These are phyloP conservation scores for Trichechus manatus DNA, from an alignment of 2,113 vertebrate genomes.

Conservation along the genomic window DNA sequence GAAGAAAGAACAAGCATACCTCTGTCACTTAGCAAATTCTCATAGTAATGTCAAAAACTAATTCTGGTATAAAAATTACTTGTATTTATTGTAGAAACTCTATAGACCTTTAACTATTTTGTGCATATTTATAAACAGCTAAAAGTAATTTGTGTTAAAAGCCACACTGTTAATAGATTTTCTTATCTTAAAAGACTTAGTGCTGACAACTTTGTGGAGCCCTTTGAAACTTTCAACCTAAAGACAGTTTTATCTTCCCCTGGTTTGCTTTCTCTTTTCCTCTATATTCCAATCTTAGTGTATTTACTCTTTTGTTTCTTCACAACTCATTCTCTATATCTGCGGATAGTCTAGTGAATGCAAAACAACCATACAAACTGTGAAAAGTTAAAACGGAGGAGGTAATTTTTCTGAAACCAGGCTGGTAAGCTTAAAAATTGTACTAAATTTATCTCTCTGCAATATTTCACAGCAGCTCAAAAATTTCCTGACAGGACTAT, in stretches of 20 bases:
- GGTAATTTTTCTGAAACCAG: not conserved
- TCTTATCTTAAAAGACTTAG: constrained; percentile 29
- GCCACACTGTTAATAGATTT: constrained; percentile 58
- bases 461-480: not conserved
- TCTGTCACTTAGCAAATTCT: constrained; percentile 75
- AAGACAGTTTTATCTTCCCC: constrained; percentile 59
- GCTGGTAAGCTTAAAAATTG: not conserved
- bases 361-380: not conserved
- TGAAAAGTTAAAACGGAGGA: constrained; percentile 7
- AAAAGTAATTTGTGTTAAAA: constrained; percentile 66
- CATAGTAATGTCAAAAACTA: constrained; percentile 47
- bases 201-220: constrained; percentile 37
- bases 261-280: not conserved
- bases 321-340: constrained; percentile 6
- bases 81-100: constrained; percentile 40
- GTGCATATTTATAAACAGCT: not conserved
- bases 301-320: constrained; percentile 60
- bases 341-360: constrained; percentile 24
- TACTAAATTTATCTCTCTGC: constrained; percentile 12
- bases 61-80: constrained; percentile 50
- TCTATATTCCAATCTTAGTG: not conserved
- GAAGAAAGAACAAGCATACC: not conserved
- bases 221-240: constrained; percentile 43
- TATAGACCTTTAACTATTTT: not conserved
- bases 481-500: not conserved